A percentile compares a stretch with the other conserved stretches of the same genome.
Conservation (phyloP, 1,140 invertebrate genomes). For the Acyrthosiphon pisum region DNA sequence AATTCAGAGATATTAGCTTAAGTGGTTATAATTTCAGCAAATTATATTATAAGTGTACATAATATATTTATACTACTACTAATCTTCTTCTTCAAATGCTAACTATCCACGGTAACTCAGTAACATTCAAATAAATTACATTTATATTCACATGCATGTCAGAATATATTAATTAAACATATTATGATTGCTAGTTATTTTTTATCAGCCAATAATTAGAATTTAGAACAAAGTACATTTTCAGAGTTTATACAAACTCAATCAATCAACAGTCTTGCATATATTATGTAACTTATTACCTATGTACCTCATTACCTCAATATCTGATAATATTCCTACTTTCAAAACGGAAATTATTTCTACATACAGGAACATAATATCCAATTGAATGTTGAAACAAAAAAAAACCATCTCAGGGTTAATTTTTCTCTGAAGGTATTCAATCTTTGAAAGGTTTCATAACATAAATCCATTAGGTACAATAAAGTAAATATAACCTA, state of each 20-base stretch:
- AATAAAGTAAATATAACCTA: no score
- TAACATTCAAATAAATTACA: neutral
- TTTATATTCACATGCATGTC: neutral
- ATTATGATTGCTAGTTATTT: neutral
- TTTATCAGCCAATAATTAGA: neutral
- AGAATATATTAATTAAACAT: neutral
- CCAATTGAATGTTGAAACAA: neutral
- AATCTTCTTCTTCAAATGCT: neutral
- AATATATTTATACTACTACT: neutral
- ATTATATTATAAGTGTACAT: neutral
- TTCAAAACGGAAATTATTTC: neutral
- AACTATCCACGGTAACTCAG: neutral
- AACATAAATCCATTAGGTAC: neutral
- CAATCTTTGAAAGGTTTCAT: neutral
- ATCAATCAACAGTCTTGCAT: neutral
- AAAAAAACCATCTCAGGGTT: neutral
- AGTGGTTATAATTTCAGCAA: neutral
- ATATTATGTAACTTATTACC: no score
- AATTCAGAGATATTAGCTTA: no score
- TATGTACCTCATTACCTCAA: no score
- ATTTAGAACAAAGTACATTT: neutral
- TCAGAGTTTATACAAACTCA: neutral
- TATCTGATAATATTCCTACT: neutral
- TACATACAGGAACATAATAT: neutral
- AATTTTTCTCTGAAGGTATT: neutral